These are phyloP conservation scores for Tipula helvola DNA, from an alignment of 2,888 invertebrate genomes.

Conservation along the genomic window DNA sequence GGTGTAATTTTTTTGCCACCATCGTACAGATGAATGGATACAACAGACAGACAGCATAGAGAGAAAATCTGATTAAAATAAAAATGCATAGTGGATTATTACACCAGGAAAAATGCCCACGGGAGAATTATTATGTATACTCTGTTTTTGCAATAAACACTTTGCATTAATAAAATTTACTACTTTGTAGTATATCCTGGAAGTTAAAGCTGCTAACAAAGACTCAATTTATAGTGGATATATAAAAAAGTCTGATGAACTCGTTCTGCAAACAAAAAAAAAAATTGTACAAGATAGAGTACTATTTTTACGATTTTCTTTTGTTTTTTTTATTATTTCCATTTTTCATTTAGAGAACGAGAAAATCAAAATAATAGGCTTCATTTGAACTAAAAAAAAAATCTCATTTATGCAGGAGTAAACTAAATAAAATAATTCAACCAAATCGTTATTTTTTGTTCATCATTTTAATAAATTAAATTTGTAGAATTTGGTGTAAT, in stretches of 20 bases:
- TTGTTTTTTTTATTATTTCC: neutral
- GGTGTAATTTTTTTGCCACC: neutral
- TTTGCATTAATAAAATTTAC: neutral
- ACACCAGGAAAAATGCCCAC: neutral
- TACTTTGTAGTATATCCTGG: neutral
- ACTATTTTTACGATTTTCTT: neutral
- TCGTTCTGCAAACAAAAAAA: neutral
- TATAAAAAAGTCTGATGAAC: neutral
- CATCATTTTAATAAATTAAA: too few species aligned
- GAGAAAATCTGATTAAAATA: too few species aligned
- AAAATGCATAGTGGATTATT: neutral
- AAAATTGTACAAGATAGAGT: neutral
- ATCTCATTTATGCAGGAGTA: neutral
- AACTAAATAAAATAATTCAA: neutral
- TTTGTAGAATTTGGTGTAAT: too few species aligned
- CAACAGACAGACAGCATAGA: neutral
- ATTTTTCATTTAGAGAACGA: neutral
- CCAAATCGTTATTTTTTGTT: too few species aligned
- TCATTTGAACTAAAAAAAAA: neutral
- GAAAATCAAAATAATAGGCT: neutral
- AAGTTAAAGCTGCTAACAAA: too few species aligned
- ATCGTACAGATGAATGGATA: neutral
- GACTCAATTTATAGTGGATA: neutral
- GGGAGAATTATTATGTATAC: neutral
- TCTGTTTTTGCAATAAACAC: neutral